Evolutionary conservation across 1,140 invertebrate species (phyloP).

Genomic region (Scaptomyza pallida): DNA sequence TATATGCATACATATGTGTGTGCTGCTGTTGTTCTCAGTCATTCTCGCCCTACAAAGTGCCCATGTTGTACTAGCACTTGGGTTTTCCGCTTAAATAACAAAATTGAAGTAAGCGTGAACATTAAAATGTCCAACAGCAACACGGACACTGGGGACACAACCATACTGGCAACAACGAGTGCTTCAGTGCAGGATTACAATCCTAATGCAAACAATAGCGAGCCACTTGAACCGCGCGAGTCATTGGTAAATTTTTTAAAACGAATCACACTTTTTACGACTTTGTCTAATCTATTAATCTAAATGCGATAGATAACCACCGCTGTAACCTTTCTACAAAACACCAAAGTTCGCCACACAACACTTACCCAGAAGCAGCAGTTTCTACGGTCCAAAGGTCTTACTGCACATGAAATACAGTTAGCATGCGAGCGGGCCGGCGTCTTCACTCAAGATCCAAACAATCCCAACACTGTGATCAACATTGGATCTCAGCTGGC

Average conservation of each 20-base stretch:
- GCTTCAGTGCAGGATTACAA: constrained; percentile 40
- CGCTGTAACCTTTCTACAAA: constrained; percentile 93
- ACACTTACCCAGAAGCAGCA: constrained; percentile 90
- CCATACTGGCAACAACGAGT: constrained; percentile 59
- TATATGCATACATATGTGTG: background rate
- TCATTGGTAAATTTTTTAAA: constrained; percentile 62
- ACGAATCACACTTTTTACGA: constrained; percentile 14
- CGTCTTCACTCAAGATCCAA: constrained; percentile 82
- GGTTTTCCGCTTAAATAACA: constrained; percentile 38
- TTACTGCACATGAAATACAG: constrained; percentile 91
- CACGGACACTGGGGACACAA: constrained; percentile 81
- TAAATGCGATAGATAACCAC: constrained; percentile 88
- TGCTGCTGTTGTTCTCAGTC: constrained; percentile 4
- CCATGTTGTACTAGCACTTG: constrained; percentile 25
- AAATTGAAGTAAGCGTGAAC: constrained; percentile 77
- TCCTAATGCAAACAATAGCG: constrained; percentile 13
- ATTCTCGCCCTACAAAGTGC: constrained; percentile 2
- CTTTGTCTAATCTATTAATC: constrained; percentile 59
- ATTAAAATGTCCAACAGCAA: constrained; percentile 75
- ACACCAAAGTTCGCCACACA: constrained; percentile 91
- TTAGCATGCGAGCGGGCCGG: constrained; percentile 88
- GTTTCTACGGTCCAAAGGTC: constrained; percentile 92
- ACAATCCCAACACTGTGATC: constrained; percentile 72
- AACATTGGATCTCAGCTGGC: constrained; percentile 78
- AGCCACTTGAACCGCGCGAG: constrained; percentile 62